A percentile compares a stretch with the other conserved stretches of the same genome.
Conservation (phyloP, 2,888 invertebrate genomes). For the Falcaria lacertinaria region DNA sequence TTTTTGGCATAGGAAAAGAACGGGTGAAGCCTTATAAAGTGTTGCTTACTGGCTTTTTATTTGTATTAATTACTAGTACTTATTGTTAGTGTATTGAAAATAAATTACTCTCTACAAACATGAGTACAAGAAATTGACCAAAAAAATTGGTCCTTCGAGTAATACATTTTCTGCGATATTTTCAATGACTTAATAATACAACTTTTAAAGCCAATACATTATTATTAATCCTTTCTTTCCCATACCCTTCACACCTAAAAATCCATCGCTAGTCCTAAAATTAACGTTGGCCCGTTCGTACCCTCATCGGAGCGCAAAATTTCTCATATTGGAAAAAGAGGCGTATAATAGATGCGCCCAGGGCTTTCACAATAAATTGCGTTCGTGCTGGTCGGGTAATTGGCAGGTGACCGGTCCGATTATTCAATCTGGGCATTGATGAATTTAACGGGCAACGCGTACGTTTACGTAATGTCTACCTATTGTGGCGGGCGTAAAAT, state of each 20-base stretch:
- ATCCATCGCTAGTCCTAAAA: conserved; percentile 17
- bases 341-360: conserved; percentile 37
- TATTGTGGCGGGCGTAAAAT: conserved; percentile 17
- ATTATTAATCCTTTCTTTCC: not conserved
- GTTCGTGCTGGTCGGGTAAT: conserved; percentile 38
- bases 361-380: conserved; percentile 43
- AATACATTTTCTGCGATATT: no score
- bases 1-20: not conserved
- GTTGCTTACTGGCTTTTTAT: not conserved
- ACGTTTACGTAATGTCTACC: conserved; percentile 21
- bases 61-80: no score
- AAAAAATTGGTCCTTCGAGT: no score
- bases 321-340: conserved; percentile 39
- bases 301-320: conserved; percentile 25
- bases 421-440: conserved; percentile 49
- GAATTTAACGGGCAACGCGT: conserved; percentile 42
- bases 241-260: not conserved
- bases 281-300: conserved; percentile 21
- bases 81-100: no score
- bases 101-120: no score
- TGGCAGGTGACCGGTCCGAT: conserved; percentile 51
- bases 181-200: not conserved
- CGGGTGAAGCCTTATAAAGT: not conserved
- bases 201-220: not conserved
- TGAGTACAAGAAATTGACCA: no score